Conservation (phyloP, 2,113 vertebrate genomes). For the Illadopsis cleaveri region DNA sequence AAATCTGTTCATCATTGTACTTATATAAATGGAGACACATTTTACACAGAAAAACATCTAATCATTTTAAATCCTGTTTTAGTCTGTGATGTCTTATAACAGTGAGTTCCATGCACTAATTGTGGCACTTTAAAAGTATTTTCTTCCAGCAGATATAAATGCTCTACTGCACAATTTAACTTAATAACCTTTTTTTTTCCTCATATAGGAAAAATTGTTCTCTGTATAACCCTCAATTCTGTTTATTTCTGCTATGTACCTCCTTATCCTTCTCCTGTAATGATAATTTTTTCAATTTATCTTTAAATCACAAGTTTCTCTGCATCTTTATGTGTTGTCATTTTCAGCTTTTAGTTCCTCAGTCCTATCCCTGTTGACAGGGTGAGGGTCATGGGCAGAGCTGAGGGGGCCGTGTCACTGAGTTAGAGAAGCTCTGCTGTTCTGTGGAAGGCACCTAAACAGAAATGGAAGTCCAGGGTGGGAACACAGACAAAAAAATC, state of each 20-base stretch:
- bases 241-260: not conserved
- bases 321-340: not conserved
- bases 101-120: not conserved
- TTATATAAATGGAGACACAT: not conserved
- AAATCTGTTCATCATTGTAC: not conserved
- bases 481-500: not conserved
- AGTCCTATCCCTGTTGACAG: not conserved
- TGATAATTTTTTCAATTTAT: not conserved
- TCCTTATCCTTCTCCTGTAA: not conserved
- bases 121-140: not conserved
- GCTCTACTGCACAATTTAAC: not conserved
- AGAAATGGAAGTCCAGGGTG: not conserved
- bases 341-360: not conserved
- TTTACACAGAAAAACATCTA: not conserved
- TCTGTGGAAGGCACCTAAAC: not conserved
- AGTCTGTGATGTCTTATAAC: not conserved
- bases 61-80: not conserved
- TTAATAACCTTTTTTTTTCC: not conserved
- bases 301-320: not conserved
- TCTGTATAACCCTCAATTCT: not conserved
- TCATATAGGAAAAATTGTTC: not conserved
- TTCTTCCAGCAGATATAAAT: not conserved
- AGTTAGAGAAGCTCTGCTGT: not conserved
- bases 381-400: not conserved
- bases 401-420: rapidly evolving